These are phyloP conservation scores for Caenorhabditis angaria DNA, from an alignment of 2,888 invertebrate genomes.

Conservation along the genomic window DNA sequence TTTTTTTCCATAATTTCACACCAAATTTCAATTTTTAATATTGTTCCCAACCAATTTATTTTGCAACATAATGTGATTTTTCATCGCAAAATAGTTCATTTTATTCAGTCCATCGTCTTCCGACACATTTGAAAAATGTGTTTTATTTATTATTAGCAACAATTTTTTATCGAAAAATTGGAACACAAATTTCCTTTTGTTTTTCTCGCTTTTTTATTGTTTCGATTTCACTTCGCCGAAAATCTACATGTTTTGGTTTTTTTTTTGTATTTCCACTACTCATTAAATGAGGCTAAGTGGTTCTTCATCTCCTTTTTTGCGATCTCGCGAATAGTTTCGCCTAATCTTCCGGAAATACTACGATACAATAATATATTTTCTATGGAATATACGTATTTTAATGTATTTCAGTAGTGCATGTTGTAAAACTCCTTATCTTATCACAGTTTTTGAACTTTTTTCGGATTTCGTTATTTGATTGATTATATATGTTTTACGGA, in stretches of 20 bases:
- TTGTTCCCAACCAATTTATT: too few relatives aligned
- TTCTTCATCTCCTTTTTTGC: not conserved
- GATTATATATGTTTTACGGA: too few relatives aligned
- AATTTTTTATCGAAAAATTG: not conserved
- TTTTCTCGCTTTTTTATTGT: not conserved
- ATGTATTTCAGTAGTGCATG: too few relatives aligned
- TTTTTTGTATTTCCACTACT: not conserved
- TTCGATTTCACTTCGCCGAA: not conserved
- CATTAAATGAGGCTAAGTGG: conserved; percentile 4
- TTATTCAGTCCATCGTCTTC: too few relatives aligned
- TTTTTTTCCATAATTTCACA: too few relatives aligned
- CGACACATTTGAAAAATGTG: too few relatives aligned
- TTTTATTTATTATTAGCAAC: too few relatives aligned
- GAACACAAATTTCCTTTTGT: not conserved
- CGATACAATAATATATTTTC: too few relatives aligned
- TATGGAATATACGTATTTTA: too few relatives aligned
- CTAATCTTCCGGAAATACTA: not conserved
- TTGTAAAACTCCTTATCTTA: not conserved
- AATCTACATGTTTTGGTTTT: not conserved
- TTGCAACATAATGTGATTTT: too few relatives aligned
- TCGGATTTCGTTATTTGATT: not conserved
- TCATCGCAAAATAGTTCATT: too few relatives aligned
- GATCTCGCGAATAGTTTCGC: not conserved
- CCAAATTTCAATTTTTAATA: too few relatives aligned
- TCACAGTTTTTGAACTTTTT: not conserved